phyloP scores from a whole-genome alignment of 2,113 vertebrate genomes.

The Pituophis catenifer region DNA sequence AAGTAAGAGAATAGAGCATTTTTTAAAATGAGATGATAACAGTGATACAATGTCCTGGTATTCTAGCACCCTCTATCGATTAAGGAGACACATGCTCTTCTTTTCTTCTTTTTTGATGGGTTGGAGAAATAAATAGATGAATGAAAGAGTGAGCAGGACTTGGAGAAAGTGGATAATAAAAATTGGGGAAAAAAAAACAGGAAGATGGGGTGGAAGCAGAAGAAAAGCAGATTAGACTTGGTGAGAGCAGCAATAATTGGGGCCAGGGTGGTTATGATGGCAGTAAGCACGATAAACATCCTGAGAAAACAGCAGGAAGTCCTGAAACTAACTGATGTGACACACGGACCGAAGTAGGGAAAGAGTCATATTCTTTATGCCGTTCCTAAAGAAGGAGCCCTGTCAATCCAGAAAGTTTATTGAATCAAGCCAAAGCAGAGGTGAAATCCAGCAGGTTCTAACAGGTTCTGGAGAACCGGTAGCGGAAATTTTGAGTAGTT shows the following conservation, averaged over 20 bases:
- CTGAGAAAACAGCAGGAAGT: not conserved
- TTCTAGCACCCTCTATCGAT: not conserved
- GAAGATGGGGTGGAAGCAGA: not conserved
- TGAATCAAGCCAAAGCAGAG: not conserved
- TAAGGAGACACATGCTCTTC: not conserved
- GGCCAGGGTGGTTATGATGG: not conserved
- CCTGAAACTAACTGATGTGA: not conserved
- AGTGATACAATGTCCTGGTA: not conserved
- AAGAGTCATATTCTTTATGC: not conserved
- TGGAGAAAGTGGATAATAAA: not conserved
- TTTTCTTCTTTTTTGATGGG: not conserved
- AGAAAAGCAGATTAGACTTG: not conserved
- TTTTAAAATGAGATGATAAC: not conserved
- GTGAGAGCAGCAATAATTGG: not conserved
- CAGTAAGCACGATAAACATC: not conserved
- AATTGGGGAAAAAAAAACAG: not conserved
- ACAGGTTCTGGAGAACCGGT: too few species aligned
- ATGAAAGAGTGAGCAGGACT: not conserved
- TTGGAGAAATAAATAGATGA: not conserved
- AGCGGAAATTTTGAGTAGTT: too few species aligned
- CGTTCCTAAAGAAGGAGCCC: not conserved
- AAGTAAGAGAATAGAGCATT: not conserved
- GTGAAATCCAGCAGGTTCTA: too few species aligned
- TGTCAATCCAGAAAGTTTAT: not conserved
- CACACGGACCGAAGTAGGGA: not conserved